Conservation (phyloP, 92 coral and sea anemone genomes). For the Epizoanthus ramosus region DNA sequence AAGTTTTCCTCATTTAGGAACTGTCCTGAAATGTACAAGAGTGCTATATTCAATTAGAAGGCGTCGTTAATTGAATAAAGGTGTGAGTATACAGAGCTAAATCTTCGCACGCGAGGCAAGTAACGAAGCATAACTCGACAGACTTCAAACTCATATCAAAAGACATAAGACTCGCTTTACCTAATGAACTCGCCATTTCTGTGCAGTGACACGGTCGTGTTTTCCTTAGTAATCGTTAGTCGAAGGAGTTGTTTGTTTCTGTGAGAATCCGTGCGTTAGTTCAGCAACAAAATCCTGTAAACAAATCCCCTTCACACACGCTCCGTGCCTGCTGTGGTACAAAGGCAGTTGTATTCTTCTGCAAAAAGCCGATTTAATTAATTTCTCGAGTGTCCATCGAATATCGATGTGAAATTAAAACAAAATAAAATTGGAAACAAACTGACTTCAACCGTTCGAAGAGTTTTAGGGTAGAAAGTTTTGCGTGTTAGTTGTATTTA, state of each 20-base stretch:
- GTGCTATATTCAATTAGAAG: neutral
- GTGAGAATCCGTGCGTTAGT: neutral
- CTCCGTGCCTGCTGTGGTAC: constrained; percentile 15
- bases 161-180: constrained; percentile 54
- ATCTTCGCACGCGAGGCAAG: constrained; percentile 13
- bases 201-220: constrained; percentile 42
- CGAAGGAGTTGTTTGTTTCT: constrained; percentile 1
- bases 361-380: neutral
- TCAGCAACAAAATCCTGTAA: neutral
- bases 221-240: constrained; percentile 11
- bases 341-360: constrained; percentile 14
- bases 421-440: neutral
- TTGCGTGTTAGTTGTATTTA: constrained; percentile 7
- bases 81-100: constrained; percentile 66
- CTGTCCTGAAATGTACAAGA: constrained; percentile 72
- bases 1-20: constrained; percentile 95
- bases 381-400: constrained; percentile 13
- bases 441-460: neutral
- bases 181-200: constrained; percentile 98
- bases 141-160: constrained; percentile 19
- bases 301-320: constrained; percentile 20
- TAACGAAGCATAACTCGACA: neutral
- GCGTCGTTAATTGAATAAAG: constrained; percentile 41
- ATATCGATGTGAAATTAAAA: constrained; percentile 8
- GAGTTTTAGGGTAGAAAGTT: neutral